Percentiles rank a stretch among this genome's conserved stretches.
These are phyloP conservation scores for Xanthia togata DNA, from an alignment of 2,888 invertebrate genomes.

Conservation along the genomic window DNA sequence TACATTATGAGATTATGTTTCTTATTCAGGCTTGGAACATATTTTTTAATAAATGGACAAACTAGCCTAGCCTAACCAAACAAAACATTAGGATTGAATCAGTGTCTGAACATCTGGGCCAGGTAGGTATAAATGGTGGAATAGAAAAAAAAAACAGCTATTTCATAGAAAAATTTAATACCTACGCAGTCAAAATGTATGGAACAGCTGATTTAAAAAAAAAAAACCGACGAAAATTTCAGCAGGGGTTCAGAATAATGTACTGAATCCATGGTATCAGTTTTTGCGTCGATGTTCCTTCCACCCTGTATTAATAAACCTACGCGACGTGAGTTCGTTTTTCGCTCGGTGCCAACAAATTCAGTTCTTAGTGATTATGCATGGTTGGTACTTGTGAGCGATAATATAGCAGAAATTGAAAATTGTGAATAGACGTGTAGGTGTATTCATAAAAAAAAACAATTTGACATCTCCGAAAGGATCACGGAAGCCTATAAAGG, in stretches of 20 bases:
- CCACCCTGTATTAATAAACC: too few relatives aligned
- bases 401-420: neutral
- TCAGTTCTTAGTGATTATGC: neutral
- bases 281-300: too few relatives aligned
- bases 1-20: slow-evolving; percentile 11
- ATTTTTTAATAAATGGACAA: neutral
- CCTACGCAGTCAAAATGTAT: too few relatives aligned
- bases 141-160: too few relatives aligned
- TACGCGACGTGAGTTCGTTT: neutral
- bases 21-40: neutral
- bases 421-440: neutral
- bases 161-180: too few relatives aligned
- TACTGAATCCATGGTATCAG: too few relatives aligned
- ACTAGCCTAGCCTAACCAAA: neutral
- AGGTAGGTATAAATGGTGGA: neutral
- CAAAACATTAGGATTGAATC: neutral
- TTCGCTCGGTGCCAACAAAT: too few relatives aligned
- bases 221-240: too few relatives aligned
- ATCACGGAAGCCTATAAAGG: slow-evolving; percentile 36
- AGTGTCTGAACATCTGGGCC: neutral
- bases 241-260: too few relatives aligned
- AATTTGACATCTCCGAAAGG: slow-evolving; percentile 35
- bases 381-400: neutral
- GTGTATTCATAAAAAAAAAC: slow-evolving; percentile 37
- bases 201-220: too few relatives aligned